A percentile compares a stretch with the other conserved stretches of the same genome.
Conservation (phyloP, 2,888 invertebrate genomes). For the Polymixis flavicincta region DNA sequence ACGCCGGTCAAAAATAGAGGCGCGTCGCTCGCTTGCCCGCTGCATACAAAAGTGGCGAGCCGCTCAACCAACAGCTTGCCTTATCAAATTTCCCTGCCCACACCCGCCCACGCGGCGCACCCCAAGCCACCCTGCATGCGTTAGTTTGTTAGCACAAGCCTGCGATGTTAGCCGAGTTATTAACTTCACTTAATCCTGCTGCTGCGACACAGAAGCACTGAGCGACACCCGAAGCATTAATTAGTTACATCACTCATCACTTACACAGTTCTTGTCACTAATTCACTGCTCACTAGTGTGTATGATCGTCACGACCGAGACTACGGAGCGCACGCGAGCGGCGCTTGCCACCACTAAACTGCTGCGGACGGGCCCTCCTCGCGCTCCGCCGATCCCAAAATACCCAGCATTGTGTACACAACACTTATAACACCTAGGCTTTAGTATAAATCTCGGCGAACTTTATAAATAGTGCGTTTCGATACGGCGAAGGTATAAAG, state of each 20-base stretch:
- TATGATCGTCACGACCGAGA: constrained; percentile 70
- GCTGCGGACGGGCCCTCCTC: constrained; percentile 75
- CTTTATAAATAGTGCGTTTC: constrained; percentile 81
- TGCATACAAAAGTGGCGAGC: constrained; percentile 89
- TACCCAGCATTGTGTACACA: constrained; percentile 88
- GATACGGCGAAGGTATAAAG: constrained; percentile 67
- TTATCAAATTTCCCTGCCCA: constrained; percentile 90
- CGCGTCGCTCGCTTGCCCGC: constrained; percentile 73
- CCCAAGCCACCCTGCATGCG: constrained; percentile 78
- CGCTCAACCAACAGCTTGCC: constrained; percentile 78
- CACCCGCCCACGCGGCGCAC: constrained; percentile 78
- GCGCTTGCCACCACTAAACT: constrained; percentile 82
- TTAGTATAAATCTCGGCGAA: constrained; percentile 83
- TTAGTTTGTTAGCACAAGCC: constrained; percentile 88
- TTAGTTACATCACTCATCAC: constrained; percentile 83
- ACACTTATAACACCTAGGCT: constrained; percentile 86
- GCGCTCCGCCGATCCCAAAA: constrained; percentile 83
- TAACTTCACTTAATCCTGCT: constrained; percentile 77
- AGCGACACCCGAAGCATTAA: constrained; percentile 77
- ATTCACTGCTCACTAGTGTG: constrained; percentile 74
- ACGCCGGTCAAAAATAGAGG: constrained; percentile 87
- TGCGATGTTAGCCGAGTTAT: constrained; percentile 73
- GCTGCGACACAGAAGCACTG: constrained; percentile 80
- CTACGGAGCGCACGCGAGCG: constrained; percentile 74
- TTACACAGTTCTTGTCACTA: constrained; percentile 80